Conservation (phyloP, 2,888 invertebrate species). For the Leptothorax acervorum region DNA sequence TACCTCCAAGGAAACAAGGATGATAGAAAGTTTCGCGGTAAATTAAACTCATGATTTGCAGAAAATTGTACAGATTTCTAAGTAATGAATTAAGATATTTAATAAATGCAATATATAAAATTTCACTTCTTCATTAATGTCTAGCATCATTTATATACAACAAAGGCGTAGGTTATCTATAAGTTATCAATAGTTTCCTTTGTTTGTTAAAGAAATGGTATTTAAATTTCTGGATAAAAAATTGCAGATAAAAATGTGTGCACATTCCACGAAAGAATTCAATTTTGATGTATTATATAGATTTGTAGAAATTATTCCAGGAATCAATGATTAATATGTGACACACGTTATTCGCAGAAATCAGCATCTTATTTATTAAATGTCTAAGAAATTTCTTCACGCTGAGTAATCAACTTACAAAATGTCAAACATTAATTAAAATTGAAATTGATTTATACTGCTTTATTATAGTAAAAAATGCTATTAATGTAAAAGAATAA, state of each 20-base stretch:
- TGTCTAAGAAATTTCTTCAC: conserved; percentile 11
- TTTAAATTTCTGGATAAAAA: neutral
- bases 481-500: conserved; percentile 1
- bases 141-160: neutral
- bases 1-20: neutral
- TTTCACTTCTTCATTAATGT: neutral
- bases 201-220: neutral
- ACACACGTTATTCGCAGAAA: neutral
- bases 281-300: neutral
- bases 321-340: neutral
- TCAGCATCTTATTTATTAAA: neutral
- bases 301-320: neutral
- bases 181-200: neutral
- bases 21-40: neutral
- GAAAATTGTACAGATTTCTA: neutral
- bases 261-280: neutral
- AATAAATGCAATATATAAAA: conserved; percentile 1
- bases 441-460: neutral
- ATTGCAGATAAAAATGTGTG: neutral
- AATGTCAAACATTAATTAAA: neutral
- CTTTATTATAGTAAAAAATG: neutral
- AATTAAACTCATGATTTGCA: neutral
- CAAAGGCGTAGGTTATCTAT: neutral
- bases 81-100: neutral
- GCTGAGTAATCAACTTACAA: conserved; percentile 14